A percentile compares a stretch with the other conserved stretches of the same genome.
phyloP scores from a whole-genome alignment of 37 sponge, comb jelly and placozoan genomes.

The Aplysina aerophoba region DNA sequence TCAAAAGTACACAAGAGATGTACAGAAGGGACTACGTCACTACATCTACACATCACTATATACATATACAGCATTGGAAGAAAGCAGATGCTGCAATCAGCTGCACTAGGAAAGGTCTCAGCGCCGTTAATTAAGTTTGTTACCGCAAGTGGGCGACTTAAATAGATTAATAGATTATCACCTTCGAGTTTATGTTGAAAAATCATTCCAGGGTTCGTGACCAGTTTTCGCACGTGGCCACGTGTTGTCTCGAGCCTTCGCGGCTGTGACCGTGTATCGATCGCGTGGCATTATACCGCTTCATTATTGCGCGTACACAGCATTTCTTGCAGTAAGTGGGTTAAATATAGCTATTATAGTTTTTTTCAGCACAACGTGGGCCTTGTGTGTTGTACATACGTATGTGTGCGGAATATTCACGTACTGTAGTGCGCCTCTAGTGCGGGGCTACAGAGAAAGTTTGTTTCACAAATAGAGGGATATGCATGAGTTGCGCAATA shows the following conservation, averaged over 20 bases:
- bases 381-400: not conserved
- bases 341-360: conserved; percentile 1
- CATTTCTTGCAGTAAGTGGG: not conserved
- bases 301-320: not conserved
- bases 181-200: not conserved
- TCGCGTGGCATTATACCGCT: not conserved
- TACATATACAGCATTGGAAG: too few relatives aligned
- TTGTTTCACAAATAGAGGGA: too few relatives aligned
- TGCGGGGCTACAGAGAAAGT: not conserved
- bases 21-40: too few relatives aligned
- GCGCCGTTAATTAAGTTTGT: not conserved
- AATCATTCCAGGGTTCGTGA: not conserved
- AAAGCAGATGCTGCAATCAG: too few relatives aligned
- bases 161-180: not conserved
- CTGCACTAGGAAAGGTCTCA: not conserved
- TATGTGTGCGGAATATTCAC: not conserved
- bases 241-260: not conserved
- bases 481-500: too few relatives aligned
- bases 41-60: too few relatives aligned
- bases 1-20: too few relatives aligned
- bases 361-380: not conserved
- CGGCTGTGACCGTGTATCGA: not conserved
- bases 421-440: not conserved
- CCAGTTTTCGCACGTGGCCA: not conserved
- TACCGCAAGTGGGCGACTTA: conserved; percentile 8